Percentiles rank a stretch among this genome's conserved stretches.
Conservation (phyloP, 2,113 vertebrate species). For the Cariama cristata region DNA sequence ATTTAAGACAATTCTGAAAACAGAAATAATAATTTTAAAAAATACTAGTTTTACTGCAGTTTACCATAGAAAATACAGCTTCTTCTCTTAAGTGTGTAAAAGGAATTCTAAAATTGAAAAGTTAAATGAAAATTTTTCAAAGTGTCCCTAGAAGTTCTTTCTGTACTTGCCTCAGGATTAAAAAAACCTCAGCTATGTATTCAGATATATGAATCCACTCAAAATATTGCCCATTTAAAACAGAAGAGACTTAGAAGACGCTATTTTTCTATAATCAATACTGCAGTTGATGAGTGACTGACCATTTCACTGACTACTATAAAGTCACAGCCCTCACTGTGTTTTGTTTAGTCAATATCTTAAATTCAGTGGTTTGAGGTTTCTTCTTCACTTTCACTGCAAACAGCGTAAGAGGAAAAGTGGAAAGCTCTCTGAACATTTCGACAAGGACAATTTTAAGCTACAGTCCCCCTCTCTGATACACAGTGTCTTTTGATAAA, state of each 20-base stretch:
- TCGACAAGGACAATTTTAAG: background rate
- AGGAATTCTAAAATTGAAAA: background rate
- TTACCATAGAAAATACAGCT: background rate
- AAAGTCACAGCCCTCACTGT: background rate
- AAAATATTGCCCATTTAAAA: background rate
- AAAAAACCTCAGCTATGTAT: background rate
- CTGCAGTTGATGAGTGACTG: background rate
- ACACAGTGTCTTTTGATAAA: background rate
- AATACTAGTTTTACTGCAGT: background rate
- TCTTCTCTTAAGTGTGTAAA: background rate
- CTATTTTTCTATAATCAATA: background rate
- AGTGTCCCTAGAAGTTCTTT: background rate
- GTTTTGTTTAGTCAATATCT: background rate
- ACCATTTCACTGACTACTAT: background rate
- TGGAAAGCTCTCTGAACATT: background rate
- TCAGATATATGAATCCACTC: background rate
- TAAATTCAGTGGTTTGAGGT: background rate
- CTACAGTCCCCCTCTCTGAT: background rate
- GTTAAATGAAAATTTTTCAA: background rate
- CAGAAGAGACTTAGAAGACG: background rate
- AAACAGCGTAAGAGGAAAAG: background rate
- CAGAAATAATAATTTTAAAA: background rate
- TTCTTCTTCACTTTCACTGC: background rate
- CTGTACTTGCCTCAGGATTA: background rate
- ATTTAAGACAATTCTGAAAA: background rate